Percentiles rank a stretch among this genome's conserved stretches.
Evolutionary conservation across 2,888 invertebrate genomes (phyloP).

Genomic region (Argyresthia albistria): DNA sequence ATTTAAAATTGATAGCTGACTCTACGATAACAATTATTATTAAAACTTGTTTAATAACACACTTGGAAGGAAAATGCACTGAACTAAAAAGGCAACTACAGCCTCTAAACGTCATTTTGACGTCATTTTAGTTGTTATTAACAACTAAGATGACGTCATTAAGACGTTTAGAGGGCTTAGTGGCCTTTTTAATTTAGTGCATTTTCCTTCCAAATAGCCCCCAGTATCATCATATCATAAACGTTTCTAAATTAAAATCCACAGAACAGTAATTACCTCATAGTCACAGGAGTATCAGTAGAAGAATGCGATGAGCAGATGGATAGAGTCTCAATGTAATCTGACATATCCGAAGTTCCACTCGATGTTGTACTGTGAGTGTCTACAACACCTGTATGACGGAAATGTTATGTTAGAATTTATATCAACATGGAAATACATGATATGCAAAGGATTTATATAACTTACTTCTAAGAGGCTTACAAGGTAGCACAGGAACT

Average conservation of each 20-base stretch:
- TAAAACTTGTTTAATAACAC: no score
- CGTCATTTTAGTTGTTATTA: no score
- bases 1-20: no score
- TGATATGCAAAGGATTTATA: background rate
- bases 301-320: constrained; percentile 87
- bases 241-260: background rate
- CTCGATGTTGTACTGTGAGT: constrained; percentile 83
- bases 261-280: constrained; percentile 35
- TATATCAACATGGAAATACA: background rate
- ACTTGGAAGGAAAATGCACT: no score
- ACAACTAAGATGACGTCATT: no score
- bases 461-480: constrained; percentile 58
- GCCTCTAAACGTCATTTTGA: no score
- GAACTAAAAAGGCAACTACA: no score
- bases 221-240: no score
- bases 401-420: background rate
- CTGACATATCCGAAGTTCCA: constrained; percentile 90
- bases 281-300: constrained; percentile 77
- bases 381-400: constrained; percentile 30
- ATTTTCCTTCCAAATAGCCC: no score
- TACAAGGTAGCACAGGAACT: constrained; percentile 77
- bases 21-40: no score
- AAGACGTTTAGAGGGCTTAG: no score
- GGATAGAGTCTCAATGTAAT: constrained; percentile 88
- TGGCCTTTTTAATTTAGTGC: no score